phyloP scores from a whole-genome alignment of 2,888 invertebrate genomes.

The Lymantria dispar region DNA sequence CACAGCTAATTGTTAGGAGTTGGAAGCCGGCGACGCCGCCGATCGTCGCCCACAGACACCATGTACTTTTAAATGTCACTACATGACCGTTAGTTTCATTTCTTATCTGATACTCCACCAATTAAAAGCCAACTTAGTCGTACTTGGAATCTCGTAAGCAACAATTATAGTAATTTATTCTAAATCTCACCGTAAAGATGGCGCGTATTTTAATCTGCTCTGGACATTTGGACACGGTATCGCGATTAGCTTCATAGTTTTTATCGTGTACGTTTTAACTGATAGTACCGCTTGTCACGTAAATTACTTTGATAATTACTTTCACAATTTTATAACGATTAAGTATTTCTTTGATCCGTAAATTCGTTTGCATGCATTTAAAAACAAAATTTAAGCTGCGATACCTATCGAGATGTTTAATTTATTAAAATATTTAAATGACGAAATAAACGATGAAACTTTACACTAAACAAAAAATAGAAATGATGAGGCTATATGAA shows the following conservation, averaged over 20 bases:
- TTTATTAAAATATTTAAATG: slow-evolving; percentile 12
- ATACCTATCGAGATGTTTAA: slow-evolving; percentile 3
- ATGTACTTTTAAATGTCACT: slow-evolving; percentile 63
- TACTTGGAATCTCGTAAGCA: slow-evolving; percentile 23
- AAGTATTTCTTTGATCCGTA: slow-evolving; percentile 14
- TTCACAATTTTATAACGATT: slow-evolving; percentile 13
- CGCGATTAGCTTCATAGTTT: slow-evolving; percentile 15
- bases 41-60: slow-evolving; percentile 40
- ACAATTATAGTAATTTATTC: slow-evolving; percentile 31
- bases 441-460: slow-evolving; percentile 8
- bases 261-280: slow-evolving; percentile 27
- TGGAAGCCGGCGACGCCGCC: slow-evolving; percentile 32
- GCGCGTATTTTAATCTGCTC: slow-evolving; percentile 13
- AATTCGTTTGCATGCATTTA: slow-evolving; percentile 10
- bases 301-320: slow-evolving; percentile 23
- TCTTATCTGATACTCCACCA: slow-evolving; percentile 48
- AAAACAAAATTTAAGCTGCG: slow-evolving; percentile 4
- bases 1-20: slow-evolving; percentile 68
- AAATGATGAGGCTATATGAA: slow-evolving; percentile 6
- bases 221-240: slow-evolving; percentile 8
- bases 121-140: slow-evolving; percentile 42
- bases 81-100: slow-evolving; percentile 47
- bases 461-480: slow-evolving; percentile 15
- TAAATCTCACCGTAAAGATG: slow-evolving; percentile 22
- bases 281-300: slow-evolving; percentile 12